Evolutionary conservation across 2,113 vertebrate genomes (phyloP).

Genomic region (Entelurus aequoreus): DNA sequence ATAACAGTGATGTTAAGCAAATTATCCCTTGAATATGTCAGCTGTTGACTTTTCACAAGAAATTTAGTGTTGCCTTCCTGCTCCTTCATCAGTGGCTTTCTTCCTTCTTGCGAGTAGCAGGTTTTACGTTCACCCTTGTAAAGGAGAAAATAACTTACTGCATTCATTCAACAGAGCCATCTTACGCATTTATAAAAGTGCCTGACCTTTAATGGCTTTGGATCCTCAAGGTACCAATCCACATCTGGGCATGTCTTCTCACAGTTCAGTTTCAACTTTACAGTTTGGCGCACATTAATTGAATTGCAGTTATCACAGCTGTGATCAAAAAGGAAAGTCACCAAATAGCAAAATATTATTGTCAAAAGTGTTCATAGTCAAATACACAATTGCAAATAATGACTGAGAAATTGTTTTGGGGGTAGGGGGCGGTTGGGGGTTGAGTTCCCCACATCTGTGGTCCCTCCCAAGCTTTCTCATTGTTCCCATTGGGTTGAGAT

Average conservation of each 20-base stretch:
- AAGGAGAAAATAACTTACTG: background rate
- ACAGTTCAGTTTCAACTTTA: slow-evolving; percentile 61
- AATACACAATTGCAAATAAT: no score
- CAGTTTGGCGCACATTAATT: slow-evolving; percentile 20
- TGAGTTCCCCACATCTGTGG: no score
- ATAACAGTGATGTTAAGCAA: slow-evolving; percentile 56
- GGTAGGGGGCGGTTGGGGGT: no score
- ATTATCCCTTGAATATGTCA: slow-evolving; percentile 40
- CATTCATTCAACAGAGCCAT: background rate
- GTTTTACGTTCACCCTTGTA: slow-evolving; percentile 37
- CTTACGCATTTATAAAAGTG: background rate
- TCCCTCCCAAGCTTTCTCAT: no score
- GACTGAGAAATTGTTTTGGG: no score
- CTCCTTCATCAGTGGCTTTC: slow-evolving; percentile 35
- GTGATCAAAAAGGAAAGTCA: slow-evolving; percentile 25
- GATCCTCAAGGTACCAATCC: slow-evolving; percentile 65
- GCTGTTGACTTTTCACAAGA: slow-evolving; percentile 36
- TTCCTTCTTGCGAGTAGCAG: slow-evolving; percentile 45
- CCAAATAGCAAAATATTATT: background rate
- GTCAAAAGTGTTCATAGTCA: background rate
- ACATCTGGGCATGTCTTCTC: slow-evolving; percentile 54
- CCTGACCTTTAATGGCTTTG: slow-evolving; percentile 23
- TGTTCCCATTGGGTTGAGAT: no score
- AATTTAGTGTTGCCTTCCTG: slow-evolving; percentile 49
- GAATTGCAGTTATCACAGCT: slow-evolving; percentile 60